Percentiles rank a stretch among this genome's conserved stretches.
Evolutionary conservation across 2,797 vertebrate genomes (phyloP).

Genomic region (Gorsachius magnificus): DNA sequence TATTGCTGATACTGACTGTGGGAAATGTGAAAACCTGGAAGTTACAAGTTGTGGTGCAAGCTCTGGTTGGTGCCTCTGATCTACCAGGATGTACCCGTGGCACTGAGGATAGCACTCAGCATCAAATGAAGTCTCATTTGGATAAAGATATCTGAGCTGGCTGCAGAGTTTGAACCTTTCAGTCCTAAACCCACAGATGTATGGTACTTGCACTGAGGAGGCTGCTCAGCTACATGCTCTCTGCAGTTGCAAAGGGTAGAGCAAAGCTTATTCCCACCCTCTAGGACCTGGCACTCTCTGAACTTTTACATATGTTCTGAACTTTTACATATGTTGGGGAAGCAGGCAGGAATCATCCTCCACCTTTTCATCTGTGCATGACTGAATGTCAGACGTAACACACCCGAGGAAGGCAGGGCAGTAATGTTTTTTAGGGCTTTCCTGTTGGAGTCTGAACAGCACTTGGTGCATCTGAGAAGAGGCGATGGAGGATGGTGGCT

Average conservation of each 20-base stretch:
- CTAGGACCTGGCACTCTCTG: not conserved
- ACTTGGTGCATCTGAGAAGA: not conserved
- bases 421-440: not conserved
- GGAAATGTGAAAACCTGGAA: not conserved
- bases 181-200: not conserved
- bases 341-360: not conserved
- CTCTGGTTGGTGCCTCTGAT: not conserved
- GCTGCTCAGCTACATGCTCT: not conserved
- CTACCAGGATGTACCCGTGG: not conserved
- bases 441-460: not conserved
- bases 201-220: not conserved
- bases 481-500: not conserved
- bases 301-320: not conserved
- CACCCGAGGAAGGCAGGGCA: not conserved
- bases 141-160: not conserved
- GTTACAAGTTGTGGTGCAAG: not conserved
- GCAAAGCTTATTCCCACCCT: not conserved
- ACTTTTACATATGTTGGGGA: not conserved
- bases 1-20: not conserved
- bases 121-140: not conserved
- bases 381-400: not conserved
- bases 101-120: not conserved
- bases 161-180: not conserved
- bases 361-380: fast-evolving
- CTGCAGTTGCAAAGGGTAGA: not conserved